Conservation (phyloP, 2,113 vertebrate genomes). For the Sylvietta virens region DNA sequence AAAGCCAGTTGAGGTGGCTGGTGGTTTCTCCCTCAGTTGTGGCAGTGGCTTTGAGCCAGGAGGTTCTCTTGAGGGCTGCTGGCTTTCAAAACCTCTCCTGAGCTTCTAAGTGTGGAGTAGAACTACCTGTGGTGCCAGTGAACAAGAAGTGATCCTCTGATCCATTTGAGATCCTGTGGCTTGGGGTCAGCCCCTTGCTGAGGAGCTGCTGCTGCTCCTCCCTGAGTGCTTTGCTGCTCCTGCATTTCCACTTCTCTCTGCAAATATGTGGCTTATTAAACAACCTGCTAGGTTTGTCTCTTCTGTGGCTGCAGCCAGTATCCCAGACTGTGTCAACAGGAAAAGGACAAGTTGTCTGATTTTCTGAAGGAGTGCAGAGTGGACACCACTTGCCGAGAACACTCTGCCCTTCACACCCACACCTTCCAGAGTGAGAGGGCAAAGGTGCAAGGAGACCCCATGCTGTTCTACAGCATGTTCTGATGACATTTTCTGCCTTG, state of each 20-base stretch:
- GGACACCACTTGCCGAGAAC: not conserved
- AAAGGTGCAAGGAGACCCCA: conserved; percentile 42
- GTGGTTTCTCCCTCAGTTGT: not conserved
- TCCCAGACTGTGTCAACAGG: not conserved
- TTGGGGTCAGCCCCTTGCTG: fast-evolving
- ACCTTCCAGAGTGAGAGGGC: conserved; percentile 64
- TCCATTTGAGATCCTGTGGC: fast-evolving
- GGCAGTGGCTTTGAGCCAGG: not conserved
- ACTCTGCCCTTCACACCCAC: conserved; percentile 58
- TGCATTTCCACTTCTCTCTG: not conserved
- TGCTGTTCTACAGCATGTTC: conserved; percentile 64
- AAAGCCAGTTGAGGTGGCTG: not conserved
- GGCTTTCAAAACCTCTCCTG: not conserved
- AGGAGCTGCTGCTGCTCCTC: not conserved
- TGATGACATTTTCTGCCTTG: conserved; percentile 69
- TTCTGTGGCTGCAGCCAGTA: not conserved
- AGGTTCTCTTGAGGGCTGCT: not conserved
- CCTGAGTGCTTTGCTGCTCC: fast-evolving
- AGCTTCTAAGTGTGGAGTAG: not conserved
- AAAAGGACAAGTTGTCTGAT: not conserved
- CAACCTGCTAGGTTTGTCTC: not conserved
- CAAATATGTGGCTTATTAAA: not conserved
- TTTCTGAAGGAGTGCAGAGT: not conserved
- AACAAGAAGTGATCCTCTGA: not conserved
- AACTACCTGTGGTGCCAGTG: not conserved